phyloP scores from a whole-genome alignment of 2,797 vertebrate genomes.

The Megaceryle alcyon region DNA sequence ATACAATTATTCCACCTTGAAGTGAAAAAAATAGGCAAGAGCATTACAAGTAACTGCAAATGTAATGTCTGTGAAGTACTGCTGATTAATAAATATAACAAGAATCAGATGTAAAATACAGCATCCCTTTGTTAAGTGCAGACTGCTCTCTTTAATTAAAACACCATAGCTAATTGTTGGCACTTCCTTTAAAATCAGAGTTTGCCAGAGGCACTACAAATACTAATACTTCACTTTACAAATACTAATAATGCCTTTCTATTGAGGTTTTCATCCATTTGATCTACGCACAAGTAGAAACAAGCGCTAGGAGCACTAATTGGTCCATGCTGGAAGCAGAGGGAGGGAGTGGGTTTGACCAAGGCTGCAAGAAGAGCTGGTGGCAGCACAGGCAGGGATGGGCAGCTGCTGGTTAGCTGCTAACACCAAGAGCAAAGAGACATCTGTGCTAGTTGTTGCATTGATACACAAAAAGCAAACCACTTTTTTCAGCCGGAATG shows the following conservation, averaged over 20 bases:
- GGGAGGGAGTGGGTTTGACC: neutral
- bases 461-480: neutral
- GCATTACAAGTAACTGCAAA: neutral
- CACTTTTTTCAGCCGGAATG: neutral
- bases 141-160: conserved; percentile 41
- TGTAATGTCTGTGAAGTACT: neutral
- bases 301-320: neutral
- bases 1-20: neutral
- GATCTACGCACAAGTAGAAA: neutral
- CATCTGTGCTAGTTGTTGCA: neutral
- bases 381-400: neutral
- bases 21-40: neutral
- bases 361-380: neutral
- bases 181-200: neutral
- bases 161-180: neutral
- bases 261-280: neutral
- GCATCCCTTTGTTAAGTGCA: conserved; percentile 31
- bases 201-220: conserved; percentile 25
- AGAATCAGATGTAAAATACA: neutral
- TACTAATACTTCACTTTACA: neutral
- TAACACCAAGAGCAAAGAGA: neutral
- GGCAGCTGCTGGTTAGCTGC: neutral
- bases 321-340: neutral
- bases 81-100: conserved; percentile 16
- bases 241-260: neutral